phyloP scores from a whole-genome alignment of 2,113 vertebrate genomes.

The Mixornis gularis region DNA sequence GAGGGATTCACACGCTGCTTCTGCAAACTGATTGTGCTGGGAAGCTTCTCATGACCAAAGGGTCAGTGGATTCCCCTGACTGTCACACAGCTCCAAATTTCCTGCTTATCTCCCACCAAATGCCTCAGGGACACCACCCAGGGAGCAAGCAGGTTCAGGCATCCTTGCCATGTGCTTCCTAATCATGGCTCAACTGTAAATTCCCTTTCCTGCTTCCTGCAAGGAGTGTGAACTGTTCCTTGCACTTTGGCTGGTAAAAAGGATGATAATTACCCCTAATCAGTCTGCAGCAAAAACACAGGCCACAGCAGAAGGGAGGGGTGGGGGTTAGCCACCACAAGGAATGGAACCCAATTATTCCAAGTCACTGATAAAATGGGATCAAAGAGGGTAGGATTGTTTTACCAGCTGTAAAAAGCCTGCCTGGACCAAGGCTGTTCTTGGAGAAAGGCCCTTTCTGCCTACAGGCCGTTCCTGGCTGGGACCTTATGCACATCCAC shows the following conservation, averaged over 20 bases:
- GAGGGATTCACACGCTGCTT: not conserved
- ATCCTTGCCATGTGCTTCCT: conserved; percentile 17
- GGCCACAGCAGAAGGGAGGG: not conserved
- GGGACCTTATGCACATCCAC: not conserved
- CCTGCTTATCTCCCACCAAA: not conserved
- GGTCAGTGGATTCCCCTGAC: not conserved
- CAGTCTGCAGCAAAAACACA: conserved; percentile 8
- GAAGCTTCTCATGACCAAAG: not conserved
- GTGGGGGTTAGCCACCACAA: not conserved
- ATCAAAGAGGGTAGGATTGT: not conserved
- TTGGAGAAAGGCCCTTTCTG: not conserved
- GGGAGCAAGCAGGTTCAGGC: not conserved
- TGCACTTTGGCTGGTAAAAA: conserved; percentile 9
- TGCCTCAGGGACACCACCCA: not conserved
- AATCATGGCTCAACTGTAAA: not conserved
- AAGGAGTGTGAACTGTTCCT: conserved; percentile 22
- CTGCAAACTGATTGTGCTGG: not conserved
- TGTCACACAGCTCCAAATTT: not conserved
- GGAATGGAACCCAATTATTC: conserved; percentile 20
- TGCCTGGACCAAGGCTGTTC: not conserved
- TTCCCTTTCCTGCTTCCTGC: conserved; percentile 13
- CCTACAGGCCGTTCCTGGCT: not conserved
- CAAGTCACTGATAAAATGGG: not conserved
- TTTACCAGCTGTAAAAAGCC: not conserved
- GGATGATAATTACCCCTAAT: conserved; percentile 50